Conservation (phyloP, 2,113 vertebrate genomes). For the Tympanuchus pallidicinctus region DNA sequence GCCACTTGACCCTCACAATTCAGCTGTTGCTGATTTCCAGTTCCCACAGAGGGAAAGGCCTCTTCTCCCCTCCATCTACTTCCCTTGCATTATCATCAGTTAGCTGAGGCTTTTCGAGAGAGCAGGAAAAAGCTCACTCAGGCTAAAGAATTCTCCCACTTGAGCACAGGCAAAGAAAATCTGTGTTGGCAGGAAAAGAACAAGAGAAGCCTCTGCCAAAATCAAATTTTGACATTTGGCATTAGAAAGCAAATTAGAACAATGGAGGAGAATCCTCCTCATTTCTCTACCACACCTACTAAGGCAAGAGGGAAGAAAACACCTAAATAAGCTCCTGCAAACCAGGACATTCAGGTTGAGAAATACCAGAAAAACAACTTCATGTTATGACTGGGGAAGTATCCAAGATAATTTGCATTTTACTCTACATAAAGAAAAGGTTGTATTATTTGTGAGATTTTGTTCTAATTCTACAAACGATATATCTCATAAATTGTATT, state of each 20-base stretch:
- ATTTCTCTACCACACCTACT: background rate
- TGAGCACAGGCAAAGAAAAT: background rate
- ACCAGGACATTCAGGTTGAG: background rate
- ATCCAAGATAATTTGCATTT: background rate
- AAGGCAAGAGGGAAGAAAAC: background rate
- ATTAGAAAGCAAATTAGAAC: background rate
- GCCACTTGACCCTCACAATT: background rate
- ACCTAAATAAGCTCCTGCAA: background rate
- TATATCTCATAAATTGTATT: background rate
- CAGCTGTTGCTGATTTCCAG: background rate
- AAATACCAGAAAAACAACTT: background rate
- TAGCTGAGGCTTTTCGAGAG: background rate
- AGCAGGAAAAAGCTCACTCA: background rate
- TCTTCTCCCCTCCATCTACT: background rate
- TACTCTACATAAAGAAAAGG: fast-evolving
- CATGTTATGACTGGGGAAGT: background rate
- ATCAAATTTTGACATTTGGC: background rate
- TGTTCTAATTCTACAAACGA: background rate
- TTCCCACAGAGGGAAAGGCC: background rate
- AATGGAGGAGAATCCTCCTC: background rate
- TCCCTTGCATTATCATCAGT: background rate
- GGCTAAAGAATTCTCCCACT: background rate
- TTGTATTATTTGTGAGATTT: background rate
- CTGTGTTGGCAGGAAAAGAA: background rate
- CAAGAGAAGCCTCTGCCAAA: background rate